phyloP scores from a whole-genome alignment of 2,797 vertebrate genomes.

The Epinephelus awoara region DNA sequence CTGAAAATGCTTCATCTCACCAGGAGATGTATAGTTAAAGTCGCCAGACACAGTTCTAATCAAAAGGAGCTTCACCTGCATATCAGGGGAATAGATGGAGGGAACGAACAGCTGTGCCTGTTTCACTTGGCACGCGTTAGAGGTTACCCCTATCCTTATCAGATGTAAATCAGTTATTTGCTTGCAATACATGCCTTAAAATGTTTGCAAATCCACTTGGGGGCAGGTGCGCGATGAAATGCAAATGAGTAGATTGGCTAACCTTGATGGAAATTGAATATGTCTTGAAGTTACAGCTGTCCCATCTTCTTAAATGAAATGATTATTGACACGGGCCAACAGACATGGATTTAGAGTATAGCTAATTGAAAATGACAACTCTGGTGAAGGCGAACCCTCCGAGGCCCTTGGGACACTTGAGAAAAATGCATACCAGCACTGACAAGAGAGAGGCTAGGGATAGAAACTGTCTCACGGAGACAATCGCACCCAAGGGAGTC shows the following conservation, averaged over 20 bases:
- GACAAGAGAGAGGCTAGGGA: constrained; percentile 53
- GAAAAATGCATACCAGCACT: constrained; percentile 54
- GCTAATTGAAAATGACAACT: constrained; percentile 85
- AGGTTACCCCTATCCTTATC: constrained; percentile 60
- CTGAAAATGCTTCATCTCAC: constrained; percentile 48
- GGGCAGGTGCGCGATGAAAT: constrained; percentile 71
- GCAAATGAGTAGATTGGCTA: constrained; percentile 59
- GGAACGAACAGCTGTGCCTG: constrained; percentile 70
- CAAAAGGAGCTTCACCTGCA: constrained; percentile 59
- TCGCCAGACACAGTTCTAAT: constrained; percentile 54
- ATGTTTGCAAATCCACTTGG: constrained; percentile 57
- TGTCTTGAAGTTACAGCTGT: constrained; percentile 68
- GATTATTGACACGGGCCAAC: constrained; percentile 79
- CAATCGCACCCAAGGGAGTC: constrained; percentile 73
- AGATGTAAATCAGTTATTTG: constrained; percentile 71
- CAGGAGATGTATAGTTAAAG: constrained; percentile 37
- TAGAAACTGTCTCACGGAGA: constrained; percentile 61
- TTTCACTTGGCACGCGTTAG: constrained; percentile 57
- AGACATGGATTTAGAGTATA: constrained; percentile 58
- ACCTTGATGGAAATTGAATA: constrained; percentile 66
- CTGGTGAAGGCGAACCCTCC: constrained; percentile 52
- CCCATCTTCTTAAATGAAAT: constrained; percentile 62
- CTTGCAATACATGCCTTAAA: constrained; percentile 62
- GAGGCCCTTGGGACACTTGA: constrained; percentile 53
- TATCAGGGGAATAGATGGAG: constrained; percentile 54